Evolutionary conservation across 2,888 invertebrate species (phyloP).

Genomic region (Taphrorychus bicolor): DNA sequence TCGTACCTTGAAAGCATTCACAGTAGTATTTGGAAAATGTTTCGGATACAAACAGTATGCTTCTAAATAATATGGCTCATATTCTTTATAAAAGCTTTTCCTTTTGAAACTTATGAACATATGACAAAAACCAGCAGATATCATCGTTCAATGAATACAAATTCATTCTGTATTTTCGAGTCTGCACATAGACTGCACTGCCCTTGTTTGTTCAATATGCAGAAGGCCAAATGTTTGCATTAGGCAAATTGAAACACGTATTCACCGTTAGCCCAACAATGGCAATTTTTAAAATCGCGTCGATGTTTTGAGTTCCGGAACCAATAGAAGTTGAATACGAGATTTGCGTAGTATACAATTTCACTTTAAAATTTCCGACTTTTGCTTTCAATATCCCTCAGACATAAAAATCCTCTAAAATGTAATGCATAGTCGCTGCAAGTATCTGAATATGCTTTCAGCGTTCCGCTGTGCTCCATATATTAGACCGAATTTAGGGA

Average conservation of each 20-base stretch:
- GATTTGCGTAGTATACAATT: too few relatives aligned
- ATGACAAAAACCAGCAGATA: too few relatives aligned
- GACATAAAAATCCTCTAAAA: neutral
- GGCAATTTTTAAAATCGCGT: neutral
- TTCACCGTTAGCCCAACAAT: neutral
- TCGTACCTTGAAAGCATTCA: too few relatives aligned
- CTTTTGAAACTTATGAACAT: too few relatives aligned
- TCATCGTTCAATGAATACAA: neutral
- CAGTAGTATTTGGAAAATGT: too few relatives aligned
- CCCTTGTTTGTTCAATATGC: neutral
- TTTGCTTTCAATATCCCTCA: neutral
- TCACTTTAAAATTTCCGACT: neutral
- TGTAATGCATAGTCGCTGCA: neutral
- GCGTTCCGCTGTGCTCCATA: constrained; percentile 2
- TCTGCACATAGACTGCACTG: neutral
- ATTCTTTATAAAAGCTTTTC: too few relatives aligned
- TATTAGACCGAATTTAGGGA: constrained; percentile 14
- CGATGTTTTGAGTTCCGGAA: neutral
- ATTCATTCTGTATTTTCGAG: neutral
- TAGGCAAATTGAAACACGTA: neutral
- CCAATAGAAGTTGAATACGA: neutral
- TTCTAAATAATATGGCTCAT: too few relatives aligned
- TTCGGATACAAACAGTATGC: too few relatives aligned
- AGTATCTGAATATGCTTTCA: constrained; percentile 20
- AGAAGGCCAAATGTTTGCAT: neutral